Conservation (phyloP, 2,797 vertebrate species). For the Oreochromis mossambicus region DNA sequence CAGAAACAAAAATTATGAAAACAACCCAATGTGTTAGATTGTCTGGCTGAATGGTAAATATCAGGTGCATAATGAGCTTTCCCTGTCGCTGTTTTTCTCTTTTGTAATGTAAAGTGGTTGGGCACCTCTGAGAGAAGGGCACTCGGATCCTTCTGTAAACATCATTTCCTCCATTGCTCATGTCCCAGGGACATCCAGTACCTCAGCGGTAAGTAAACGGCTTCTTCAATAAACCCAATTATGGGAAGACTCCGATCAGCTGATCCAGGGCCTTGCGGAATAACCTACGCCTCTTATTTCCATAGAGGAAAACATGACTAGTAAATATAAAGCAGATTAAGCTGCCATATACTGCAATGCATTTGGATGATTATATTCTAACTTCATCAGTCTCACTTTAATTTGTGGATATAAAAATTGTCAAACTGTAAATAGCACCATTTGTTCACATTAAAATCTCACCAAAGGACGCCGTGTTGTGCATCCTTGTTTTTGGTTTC, state of each 20-base stretch:
- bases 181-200: constrained; percentile 39
- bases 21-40: constrained; percentile 56
- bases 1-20: constrained; percentile 62
- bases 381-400: background rate
- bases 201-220: constrained; percentile 40
- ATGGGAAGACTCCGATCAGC: constrained; percentile 33
- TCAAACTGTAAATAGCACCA: background rate
- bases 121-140: constrained; percentile 57
- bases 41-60: constrained; percentile 68
- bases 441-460: background rate
- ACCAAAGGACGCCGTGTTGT: background rate
- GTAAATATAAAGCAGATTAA: background rate
- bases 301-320: background rate
- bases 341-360: background rate
- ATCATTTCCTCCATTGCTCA: constrained; percentile 48
- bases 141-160: constrained; percentile 55
- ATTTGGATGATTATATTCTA: background rate
- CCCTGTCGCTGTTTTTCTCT: constrained; percentile 52
- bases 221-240: constrained; percentile 58
- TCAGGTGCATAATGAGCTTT: constrained; percentile 75
- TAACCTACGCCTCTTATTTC: constrained; percentile 18
- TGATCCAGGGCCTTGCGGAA: constrained; percentile 34
- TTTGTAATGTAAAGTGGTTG: constrained; percentile 73
- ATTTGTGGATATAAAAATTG: background rate
- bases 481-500: background rate